Conservation (phyloP, 2,888 invertebrate genomes). For the Agriotes lineatus region DNA sequence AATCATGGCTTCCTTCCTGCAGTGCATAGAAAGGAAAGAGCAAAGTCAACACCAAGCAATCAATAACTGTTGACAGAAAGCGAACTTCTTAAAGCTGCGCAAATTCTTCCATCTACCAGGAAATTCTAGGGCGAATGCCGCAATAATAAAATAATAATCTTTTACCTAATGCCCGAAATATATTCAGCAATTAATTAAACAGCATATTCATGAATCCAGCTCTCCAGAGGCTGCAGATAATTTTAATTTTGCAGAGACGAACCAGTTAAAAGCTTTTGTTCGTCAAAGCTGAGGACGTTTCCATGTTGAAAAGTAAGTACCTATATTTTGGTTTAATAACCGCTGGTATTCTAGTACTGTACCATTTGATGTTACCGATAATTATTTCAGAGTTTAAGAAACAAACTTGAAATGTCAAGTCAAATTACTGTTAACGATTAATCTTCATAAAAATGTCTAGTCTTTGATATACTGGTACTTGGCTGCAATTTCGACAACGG, state of each 20-base stretch:
- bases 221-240: slow-evolving; percentile 31
- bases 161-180: slow-evolving; percentile 21
- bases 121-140: slow-evolving; percentile 13
- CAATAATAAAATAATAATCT: slow-evolving; percentile 31
- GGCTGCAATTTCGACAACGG: no score
- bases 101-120: slow-evolving; percentile 13
- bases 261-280: slow-evolving; percentile 27
- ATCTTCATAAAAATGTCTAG: no score
- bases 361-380: no score
- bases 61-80: slow-evolving; percentile 43
- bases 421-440: no score
- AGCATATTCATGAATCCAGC: slow-evolving; percentile 29
- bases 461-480: no score
- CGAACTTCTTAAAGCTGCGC: slow-evolving; percentile 40
- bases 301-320: no score
- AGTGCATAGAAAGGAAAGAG: slow-evolving; percentile 43
- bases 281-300: not conserved
- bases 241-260: slow-evolving; percentile 26
- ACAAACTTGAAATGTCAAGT: no score
- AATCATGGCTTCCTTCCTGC: slow-evolving; percentile 45
- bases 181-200: slow-evolving; percentile 38
- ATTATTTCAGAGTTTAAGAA: no score
- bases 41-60: slow-evolving; percentile 45
- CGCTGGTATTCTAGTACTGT: no score
- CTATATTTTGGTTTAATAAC: no score